Conservation (phyloP, 2,113 vertebrate genomes). For the Elachura formosa region DNA sequence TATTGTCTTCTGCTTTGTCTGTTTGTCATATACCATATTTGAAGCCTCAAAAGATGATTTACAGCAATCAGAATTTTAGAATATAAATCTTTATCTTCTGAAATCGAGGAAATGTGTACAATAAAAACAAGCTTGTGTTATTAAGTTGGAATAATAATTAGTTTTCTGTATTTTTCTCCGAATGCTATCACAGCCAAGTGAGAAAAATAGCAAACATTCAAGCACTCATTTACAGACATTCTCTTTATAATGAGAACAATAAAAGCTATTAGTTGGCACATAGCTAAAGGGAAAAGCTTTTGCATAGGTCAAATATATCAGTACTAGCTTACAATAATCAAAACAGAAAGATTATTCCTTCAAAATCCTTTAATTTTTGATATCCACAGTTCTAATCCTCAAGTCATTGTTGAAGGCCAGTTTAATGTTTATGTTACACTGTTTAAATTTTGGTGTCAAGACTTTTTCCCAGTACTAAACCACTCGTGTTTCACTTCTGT, state of each 20-base stretch:
- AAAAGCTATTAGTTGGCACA: constrained; percentile 22
- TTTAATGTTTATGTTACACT: constrained; percentile 17
- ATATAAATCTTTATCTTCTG: constrained; percentile 1
- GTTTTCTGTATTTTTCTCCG: neutral
- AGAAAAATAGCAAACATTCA: neutral
- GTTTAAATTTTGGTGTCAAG: constrained; percentile 11
- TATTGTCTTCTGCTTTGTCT: constrained; percentile 21
- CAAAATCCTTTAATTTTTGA: constrained; percentile 35
- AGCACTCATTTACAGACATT: neutral
- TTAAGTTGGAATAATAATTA: constrained; percentile 12
- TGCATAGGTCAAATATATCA: constrained; percentile 40
- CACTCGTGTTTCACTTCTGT: constrained; percentile 18
- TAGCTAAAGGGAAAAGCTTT: neutral
- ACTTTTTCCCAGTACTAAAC: neutral
- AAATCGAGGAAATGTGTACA: neutral
- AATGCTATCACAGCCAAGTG: neutral
- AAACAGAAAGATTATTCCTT: neutral
- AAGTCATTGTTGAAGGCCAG: constrained; percentile 25
- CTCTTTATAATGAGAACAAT: constrained; percentile 28
- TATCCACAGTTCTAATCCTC: constrained; percentile 33
- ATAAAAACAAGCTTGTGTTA: neutral
- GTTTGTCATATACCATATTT: neutral
- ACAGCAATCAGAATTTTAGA: neutral
- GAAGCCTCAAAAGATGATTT: neutral
- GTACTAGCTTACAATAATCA: constrained; percentile 10